Evolutionary conservation across 2,113 vertebrate species (phyloP).

Genomic region (Mixornis gularis): DNA sequence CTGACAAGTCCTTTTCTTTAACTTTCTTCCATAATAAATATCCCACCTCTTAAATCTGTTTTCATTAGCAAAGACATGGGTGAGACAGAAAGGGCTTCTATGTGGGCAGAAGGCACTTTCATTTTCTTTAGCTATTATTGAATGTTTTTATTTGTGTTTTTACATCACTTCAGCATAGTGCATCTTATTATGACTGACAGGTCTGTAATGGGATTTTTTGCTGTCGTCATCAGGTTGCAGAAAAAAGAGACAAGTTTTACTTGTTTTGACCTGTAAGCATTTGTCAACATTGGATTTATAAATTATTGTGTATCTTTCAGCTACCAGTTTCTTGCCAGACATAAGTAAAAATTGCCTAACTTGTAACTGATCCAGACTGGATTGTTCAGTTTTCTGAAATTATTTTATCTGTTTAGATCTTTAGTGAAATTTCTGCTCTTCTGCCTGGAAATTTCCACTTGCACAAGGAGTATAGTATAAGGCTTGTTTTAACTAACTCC

Average conservation of each 20-base stretch:
- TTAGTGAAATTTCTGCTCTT: slow-evolving; percentile 15
- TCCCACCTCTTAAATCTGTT: slow-evolving; percentile 61
- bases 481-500: background rate
- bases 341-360: slow-evolving; percentile 15
- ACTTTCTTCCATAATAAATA: slow-evolving; percentile 69
- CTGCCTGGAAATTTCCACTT: background rate
- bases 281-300: slow-evolving; percentile 46
- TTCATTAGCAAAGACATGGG: slow-evolving; percentile 61
- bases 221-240: slow-evolving; percentile 38
- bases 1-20: slow-evolving; percentile 62
- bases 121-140: slow-evolving; percentile 31
- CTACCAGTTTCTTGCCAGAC: slow-evolving; percentile 20
- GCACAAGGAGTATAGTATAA: background rate
- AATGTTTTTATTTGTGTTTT: slow-evolving; percentile 50
- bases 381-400: slow-evolving; percentile 15
- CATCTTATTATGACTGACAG: slow-evolving; percentile 55
- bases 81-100: background rate
- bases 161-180: slow-evolving; percentile 22
- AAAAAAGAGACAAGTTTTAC: slow-evolving; percentile 34
- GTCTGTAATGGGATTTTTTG: slow-evolving; percentile 48
- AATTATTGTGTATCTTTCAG: slow-evolving; percentile 39
- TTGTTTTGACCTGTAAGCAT: slow-evolving; percentile 29
- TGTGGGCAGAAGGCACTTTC: background rate
- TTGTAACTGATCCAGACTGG: slow-evolving; percentile 21
- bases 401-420: slow-evolving; percentile 25